Evolutionary conservation across 1,140 invertebrate species (phyloP).

Genomic region (Drosophila trapezifrons): DNA sequence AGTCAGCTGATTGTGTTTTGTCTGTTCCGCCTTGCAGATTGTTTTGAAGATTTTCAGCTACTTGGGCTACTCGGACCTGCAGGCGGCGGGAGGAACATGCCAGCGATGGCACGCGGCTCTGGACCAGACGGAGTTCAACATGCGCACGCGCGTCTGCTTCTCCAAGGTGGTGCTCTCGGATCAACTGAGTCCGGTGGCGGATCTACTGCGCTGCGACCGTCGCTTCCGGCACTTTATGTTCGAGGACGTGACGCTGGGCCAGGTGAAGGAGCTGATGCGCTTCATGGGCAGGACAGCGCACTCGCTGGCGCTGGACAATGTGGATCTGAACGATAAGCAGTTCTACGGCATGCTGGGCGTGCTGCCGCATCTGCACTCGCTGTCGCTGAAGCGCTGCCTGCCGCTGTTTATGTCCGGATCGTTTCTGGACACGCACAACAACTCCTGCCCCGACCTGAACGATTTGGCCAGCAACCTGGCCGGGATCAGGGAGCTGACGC

Average conservation of each 20-base stretch:
- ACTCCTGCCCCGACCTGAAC: slow-evolving; percentile 84
- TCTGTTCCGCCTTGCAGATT: slow-evolving; percentile 84
- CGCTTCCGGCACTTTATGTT: slow-evolving; percentile 86
- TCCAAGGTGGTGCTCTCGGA: slow-evolving; percentile 85
- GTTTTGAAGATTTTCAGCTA: slow-evolving; percentile 87
- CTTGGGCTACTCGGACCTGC: slow-evolving; percentile 86
- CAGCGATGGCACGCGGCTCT: slow-evolving; percentile 86
- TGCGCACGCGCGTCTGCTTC: slow-evolving; percentile 85
- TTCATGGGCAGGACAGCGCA: slow-evolving; percentile 83
- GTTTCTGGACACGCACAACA: slow-evolving; percentile 86
- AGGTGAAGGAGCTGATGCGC: slow-evolving; percentile 79
- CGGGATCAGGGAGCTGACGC: slow-evolving; percentile 86
- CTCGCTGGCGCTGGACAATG: slow-evolving; percentile 85
- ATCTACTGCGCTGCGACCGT: slow-evolving; percentile 85
- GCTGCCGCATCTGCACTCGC: slow-evolving; percentile 85
- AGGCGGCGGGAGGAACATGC: slow-evolving; percentile 86
- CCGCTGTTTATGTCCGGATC: slow-evolving; percentile 90
- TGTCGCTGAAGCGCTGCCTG: slow-evolving; percentile 87
- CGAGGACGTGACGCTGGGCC: slow-evolving; percentile 86
- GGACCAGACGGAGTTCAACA: slow-evolving; percentile 85
- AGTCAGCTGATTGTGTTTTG: slow-evolving; percentile 67
- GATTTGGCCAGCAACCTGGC: slow-evolving; percentile 85
- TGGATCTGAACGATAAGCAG: slow-evolving; percentile 87
- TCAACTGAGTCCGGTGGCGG: slow-evolving; percentile 84
- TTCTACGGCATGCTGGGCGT: slow-evolving; percentile 86